phyloP scores from a whole-genome alignment of 2,888 invertebrate species.

The Monopis laevigella region DNA sequence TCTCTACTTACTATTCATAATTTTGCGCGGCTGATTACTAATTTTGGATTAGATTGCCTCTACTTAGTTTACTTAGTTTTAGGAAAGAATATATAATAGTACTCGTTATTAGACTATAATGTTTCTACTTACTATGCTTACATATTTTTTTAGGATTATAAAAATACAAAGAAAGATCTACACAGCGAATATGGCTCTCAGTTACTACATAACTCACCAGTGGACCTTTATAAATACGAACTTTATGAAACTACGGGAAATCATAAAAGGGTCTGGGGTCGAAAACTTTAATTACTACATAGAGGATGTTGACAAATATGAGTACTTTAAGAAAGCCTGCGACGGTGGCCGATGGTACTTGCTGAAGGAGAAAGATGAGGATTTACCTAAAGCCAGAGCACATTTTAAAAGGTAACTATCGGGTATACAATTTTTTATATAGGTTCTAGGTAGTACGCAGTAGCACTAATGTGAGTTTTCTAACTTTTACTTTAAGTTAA shows the following conservation, averaged over 20 bases:
- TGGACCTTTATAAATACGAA: constrained; percentile 81
- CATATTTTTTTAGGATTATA: constrained; percentile 69
- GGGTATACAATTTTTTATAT: constrained; percentile 10
- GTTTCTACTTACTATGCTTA: not conserved
- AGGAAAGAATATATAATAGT: no score
- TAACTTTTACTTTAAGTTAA: no score
- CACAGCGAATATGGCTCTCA: constrained; percentile 74
- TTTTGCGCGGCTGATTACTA: no score
- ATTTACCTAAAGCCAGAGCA: constrained; percentile 57
- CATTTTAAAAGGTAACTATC: constrained; percentile 66
- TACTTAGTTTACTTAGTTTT: no score
- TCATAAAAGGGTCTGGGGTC: constrained; percentile 53
- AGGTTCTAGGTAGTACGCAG: no score
- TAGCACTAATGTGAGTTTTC: no score
- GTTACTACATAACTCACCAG: constrained; percentile 77
- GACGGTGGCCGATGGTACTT: constrained; percentile 72
- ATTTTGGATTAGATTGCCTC: no score
- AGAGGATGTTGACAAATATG: constrained; percentile 55
- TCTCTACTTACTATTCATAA: no score
- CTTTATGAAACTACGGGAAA: constrained; percentile 57
- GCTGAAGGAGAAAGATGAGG: constrained; percentile 71
- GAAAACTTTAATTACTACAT: constrained; percentile 70
- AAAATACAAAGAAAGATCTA: constrained; percentile 84
- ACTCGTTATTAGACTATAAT: not conserved
- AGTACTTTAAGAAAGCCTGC: constrained; percentile 61